These are phyloP conservation scores for Eurytoma californica DNA, from an alignment of 2,888 invertebrate genomes.

Conservation along the genomic window DNA sequence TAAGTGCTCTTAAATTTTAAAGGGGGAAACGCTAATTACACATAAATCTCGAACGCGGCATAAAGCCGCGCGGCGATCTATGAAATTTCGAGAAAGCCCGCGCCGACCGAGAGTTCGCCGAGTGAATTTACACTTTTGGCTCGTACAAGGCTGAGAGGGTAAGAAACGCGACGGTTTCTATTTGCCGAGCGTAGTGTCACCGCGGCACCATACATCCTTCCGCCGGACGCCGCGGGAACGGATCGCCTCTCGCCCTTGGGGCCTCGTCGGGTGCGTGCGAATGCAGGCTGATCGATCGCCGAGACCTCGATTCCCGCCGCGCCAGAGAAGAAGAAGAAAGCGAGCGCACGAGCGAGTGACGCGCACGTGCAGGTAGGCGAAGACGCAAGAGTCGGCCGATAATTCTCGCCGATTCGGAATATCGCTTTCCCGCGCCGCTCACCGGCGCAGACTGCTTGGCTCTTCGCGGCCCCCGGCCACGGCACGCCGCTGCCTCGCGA, in stretches of 20 bases:
- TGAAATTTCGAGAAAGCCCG: conserved; percentile 1
- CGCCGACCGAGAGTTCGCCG: background rate
- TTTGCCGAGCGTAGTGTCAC: background rate
- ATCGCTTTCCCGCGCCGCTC: conserved; percentile 45
- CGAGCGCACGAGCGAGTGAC: conserved; percentile 33
- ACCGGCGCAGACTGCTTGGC: conserved; percentile 48
- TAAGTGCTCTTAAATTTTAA: conserved; percentile 35
- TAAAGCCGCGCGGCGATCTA: background rate
- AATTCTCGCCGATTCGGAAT: conserved; percentile 38
- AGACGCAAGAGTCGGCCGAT: conserved; percentile 29
- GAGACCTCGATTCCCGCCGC: conserved; percentile 45
- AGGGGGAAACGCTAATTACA: conserved; percentile 33
- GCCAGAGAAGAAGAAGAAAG: conserved; percentile 38
- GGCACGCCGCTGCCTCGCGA: conserved; percentile 52
- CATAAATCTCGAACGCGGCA: conserved; percentile 13
- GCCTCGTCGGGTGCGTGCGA: conserved; percentile 13
- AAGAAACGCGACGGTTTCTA: conserved; percentile 10
- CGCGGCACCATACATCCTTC: no score
- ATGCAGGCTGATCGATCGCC: conserved; percentile 23
- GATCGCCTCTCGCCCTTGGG: background rate
- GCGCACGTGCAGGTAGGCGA: background rate
- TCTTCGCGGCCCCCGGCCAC: conserved; percentile 3
- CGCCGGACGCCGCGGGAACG: no score
- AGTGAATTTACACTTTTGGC: conserved; percentile 26
- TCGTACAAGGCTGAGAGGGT: no score